Evolutionary conservation across 2,797 vertebrate genomes (phyloP), one percentile per base, ranked within the genome.

Genomic region (Zenarchopterus dispar): DNA sequence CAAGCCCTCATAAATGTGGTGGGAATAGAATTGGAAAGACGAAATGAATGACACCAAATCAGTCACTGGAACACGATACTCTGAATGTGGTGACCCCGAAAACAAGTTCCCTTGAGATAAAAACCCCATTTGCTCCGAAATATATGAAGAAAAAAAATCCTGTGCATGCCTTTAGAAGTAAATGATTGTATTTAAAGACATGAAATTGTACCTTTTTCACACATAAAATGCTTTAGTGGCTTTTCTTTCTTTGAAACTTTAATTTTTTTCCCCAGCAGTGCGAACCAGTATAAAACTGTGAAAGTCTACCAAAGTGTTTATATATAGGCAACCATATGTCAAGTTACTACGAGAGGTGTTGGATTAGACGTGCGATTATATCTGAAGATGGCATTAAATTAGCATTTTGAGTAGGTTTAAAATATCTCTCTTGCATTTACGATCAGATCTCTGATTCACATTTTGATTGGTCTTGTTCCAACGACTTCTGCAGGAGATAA

Each of bases 401-500:
- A 56, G 49, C 21, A 55, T 66, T 43, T 57, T 26, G 15, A 46
- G 39, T 43, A 24, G 26, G 17, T 49, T 70, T 48, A 59, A 62
- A 70, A 55, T 51, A 39, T 67, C 50, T 56, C n/a, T 16, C 44
- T 24, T 45, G 42, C 33, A 24, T 69, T 33, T 23, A 46, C 51
- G 68, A 18, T 64, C 48, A 41, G 28, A 53, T 49, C 36, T 13
- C 36, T 39, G 36, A 39, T 39, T 39, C 36, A 15, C 36, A 13
- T 39, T 39, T 26, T 18, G 46, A 70, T 65, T 31, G 64, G 22
- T 61, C 7, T 61, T 15, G 0, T 51, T 56, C 22, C 47, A 62
- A 24, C 67, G 5, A 45, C 21, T 43, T 44, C 48, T 28, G 8
- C 44, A 15, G 13, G 33, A 57, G 54, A 76, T 67, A 56, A 84